Evolutionary conservation across 2,888 invertebrate genomes (phyloP), one percentile per base, ranked within the genome.

Genomic region (Ophraella communa): DNA sequence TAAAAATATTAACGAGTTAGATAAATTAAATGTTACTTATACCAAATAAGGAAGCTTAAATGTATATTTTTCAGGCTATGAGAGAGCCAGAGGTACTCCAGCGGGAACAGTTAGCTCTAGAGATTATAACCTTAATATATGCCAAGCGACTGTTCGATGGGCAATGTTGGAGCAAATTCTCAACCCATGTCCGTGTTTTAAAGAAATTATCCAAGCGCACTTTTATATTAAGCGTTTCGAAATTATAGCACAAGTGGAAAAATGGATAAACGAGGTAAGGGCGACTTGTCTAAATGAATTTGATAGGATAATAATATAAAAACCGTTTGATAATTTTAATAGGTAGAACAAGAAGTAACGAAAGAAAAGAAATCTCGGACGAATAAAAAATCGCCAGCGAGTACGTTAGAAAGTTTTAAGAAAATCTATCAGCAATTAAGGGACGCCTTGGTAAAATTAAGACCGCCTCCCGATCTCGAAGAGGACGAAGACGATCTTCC

Each of bases 91-190:
- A 64, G 95, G 67, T 27, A 94, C 95, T 35, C 90, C 93, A 66
- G 89, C 91, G 20, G 96, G 96, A 72, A 93, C 91, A 73, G 91
- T 92, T 81, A 94, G 94, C 78, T 95, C 95, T 70, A 88, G 92
- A 76, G 96, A 96, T 84, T 97, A 97, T 85, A 96, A 96, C 83
- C 92, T 94, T 75, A 96, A 96, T 84, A 95, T 97, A 77, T 92
- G 94, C 82, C 95, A 96, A 84, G 96, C 96, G 8, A 95, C 94
- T 71, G 95, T 94, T 69, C 91, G 94, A 79, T 97, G 96, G 96
- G 96, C 95, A 70, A 96, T 97, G 95, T 86, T 97, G 68, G 96
- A 97, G 83, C 95, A 95, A 81, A 88, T 97, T 72, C 85, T 91
- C 65, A 92, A 92, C 83, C 95, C 96, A 4, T 93, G 93, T 79